Percentiles rank a stretch among this genome's conserved stretches.
Evolutionary conservation across 2,888 invertebrate genomes (phyloP).

Genomic region (Bembecia ichneumoniformis): DNA sequence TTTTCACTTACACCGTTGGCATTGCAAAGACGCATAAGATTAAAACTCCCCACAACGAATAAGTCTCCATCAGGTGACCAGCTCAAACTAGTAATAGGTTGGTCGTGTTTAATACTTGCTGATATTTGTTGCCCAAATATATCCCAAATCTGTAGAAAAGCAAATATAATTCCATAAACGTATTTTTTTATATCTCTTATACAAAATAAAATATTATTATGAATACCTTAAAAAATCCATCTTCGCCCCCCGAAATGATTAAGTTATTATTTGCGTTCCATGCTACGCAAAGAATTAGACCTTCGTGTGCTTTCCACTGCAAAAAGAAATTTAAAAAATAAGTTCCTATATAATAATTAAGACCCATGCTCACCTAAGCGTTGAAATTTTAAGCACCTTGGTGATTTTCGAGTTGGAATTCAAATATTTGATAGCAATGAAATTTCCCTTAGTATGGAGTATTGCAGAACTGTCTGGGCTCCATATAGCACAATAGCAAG

Average conservation of each 20-base stretch:
- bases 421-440: conserved; percentile 78
- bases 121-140: conserved; percentile 89
- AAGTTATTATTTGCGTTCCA: conserved; percentile 96
- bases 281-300: conserved; percentile 89
- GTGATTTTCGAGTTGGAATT: conserved; percentile 81
- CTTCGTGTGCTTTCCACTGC: conserved; percentile 98
- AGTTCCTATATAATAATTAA: not conserved
- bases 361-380: not conserved
- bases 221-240: conserved; percentile 85
- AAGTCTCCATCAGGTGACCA: conserved; percentile 94
- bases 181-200: not conserved
- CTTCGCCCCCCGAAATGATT: conserved; percentile 96
- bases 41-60: conserved; percentile 94
- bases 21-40: conserved; percentile 92
- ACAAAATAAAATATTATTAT: not conserved
- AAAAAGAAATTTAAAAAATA: too few relatives aligned
- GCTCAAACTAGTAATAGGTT: conserved; percentile 90
- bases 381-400: conserved; percentile 59
- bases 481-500: conserved; percentile 90
- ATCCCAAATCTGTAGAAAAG: conserved; percentile 84
- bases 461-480: conserved; percentile 80
- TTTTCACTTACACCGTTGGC: conserved; percentile 84
- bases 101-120: conserved; percentile 86
- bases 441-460: conserved; percentile 78
- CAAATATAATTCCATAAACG: not conserved